These are phyloP conservation scores for Pristionchus mayeri DNA, from an alignment of 2,888 invertebrate species.

Conservation along the genomic window DNA sequence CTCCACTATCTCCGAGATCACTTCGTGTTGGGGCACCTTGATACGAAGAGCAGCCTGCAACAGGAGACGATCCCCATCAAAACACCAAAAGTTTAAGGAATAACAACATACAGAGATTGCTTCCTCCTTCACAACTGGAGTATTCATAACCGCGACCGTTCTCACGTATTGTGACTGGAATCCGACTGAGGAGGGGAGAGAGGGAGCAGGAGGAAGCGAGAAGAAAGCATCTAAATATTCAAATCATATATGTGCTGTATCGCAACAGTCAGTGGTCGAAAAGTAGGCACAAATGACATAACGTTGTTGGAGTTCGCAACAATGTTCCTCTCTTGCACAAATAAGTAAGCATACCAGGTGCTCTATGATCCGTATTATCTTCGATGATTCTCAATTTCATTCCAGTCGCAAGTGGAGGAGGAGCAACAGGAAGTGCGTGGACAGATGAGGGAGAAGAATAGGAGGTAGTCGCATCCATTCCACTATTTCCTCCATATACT, in stretches of 20 bases:
- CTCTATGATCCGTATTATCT: not conserved
- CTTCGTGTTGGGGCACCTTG: not conserved
- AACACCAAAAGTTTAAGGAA: not conserved
- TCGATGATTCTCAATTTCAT: slow-evolving; percentile 41
- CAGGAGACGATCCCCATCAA: not conserved
- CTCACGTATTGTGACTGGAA: slow-evolving; percentile 45
- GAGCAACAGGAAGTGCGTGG: not conserved
- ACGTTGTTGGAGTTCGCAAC: not conserved
- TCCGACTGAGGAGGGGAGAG: not conserved
- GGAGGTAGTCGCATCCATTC: not conserved
- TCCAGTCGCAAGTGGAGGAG: not conserved
- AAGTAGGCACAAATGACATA: not conserved
- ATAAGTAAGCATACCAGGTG: too few species aligned
- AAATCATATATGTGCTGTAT: too few species aligned
- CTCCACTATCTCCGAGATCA: slow-evolving; percentile 22
- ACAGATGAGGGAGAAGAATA: not conserved
- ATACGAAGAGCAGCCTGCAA: slow-evolving; percentile 24
- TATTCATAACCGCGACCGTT: slow-evolving; percentile 11
- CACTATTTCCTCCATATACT: not conserved
- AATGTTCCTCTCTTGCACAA: too few species aligned
- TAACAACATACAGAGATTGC: slow-evolving; percentile 10
- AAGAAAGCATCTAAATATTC: not conserved
- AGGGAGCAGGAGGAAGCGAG: not conserved
- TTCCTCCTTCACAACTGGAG: not conserved
- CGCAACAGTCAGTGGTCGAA: too few species aligned